Evolutionary conservation across 2,113 vertebrate genomes (phyloP), one percentile per base, ranked within the genome.

Genomic region (Barbus barbus): DNA sequence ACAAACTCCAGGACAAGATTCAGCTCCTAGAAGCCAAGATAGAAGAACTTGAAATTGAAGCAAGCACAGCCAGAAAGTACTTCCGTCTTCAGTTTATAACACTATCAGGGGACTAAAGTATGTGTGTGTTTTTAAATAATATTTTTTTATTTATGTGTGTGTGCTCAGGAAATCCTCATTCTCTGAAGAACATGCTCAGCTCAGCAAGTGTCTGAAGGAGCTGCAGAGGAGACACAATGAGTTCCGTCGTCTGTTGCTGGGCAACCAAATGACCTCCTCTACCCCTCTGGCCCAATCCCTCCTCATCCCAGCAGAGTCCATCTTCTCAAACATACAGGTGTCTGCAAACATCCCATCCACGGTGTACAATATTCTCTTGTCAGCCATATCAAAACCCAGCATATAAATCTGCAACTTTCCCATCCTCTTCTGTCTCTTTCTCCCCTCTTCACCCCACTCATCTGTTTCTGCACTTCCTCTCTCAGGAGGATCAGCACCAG

Each of bases 191-290:
- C 89, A 97, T 0, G 82, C 91, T 13, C 93, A 93, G 0, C 94
- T 98, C 82, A 94, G 94, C 84, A 95, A 94, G 86, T 94, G 93
- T 61, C 86, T 98, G 0, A 97, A 96, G 90, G 97, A 99, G 82
- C 92, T 98, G 85, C 97, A 97, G 77, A 95, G 95, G n/a, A 92
- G 96, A 61, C 97, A 99, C 90, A 94, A 95, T 13, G 97, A 98
- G 87, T 99, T 99, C 87, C 95, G 95, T n/a, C 95, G 92, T 26
- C 93, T 99, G 56, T 94, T 99, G 46, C 88, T 98, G 85, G 95
- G 91, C 2, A 94, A 95, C 13, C 94, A 93, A 85, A 84, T 93
- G 26, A 76, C 89, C n/a, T 87, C 89, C 18, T 88, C 92, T 46
- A 82, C 89, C 3, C 71, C 84, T 4, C 13, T 79, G 12, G 78